phyloP scores from a whole-genome alignment of 2,113 vertebrate genomes.

The Clarias gariepinus region DNA sequence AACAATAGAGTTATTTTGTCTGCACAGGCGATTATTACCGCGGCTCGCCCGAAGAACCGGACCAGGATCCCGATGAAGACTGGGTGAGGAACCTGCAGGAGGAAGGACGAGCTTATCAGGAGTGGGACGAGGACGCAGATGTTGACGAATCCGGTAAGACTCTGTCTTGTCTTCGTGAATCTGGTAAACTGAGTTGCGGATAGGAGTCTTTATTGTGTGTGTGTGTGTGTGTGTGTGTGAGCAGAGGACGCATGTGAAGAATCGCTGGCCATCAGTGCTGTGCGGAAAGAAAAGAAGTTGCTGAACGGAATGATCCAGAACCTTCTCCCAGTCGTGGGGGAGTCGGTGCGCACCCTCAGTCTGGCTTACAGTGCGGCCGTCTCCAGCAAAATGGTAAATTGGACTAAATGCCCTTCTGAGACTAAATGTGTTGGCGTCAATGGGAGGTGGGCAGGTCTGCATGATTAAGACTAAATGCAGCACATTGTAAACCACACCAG shows the following conservation, averaged over 20 bases:
- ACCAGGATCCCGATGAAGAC: conserved; percentile 87
- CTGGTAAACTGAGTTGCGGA: too few relatives aligned
- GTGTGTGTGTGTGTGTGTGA: not conserved
- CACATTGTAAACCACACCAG: too few relatives aligned
- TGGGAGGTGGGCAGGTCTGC: too few relatives aligned
- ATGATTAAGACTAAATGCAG: too few relatives aligned
- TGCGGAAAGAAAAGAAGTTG: conserved; percentile 86
- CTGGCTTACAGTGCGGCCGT: conserved; percentile 91
- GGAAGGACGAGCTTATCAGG: conserved; percentile 88
- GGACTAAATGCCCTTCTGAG: too few relatives aligned
- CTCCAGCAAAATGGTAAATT: conserved; percentile 96
- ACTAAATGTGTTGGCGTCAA: too few relatives aligned
- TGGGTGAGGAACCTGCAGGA: conserved; percentile 87
- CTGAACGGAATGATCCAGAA: conserved; percentile 90
- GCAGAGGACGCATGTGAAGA: conserved; percentile 81
- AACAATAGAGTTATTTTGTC: not conserved
- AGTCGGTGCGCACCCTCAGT: conserved; percentile 87
- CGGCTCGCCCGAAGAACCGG: conserved; percentile 80
- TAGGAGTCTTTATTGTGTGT: not conserved
- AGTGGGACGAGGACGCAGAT: conserved; percentile 97
- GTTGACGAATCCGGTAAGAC: conserved; percentile 90
- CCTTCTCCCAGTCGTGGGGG: conserved; percentile 84
- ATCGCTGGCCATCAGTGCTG: conserved; percentile 78
- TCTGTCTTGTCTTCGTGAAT: not conserved
- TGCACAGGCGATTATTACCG: conserved; percentile 83